Evolutionary conservation across 2,113 vertebrate genomes (phyloP).

Genomic region (Psettodes erumei): DNA sequence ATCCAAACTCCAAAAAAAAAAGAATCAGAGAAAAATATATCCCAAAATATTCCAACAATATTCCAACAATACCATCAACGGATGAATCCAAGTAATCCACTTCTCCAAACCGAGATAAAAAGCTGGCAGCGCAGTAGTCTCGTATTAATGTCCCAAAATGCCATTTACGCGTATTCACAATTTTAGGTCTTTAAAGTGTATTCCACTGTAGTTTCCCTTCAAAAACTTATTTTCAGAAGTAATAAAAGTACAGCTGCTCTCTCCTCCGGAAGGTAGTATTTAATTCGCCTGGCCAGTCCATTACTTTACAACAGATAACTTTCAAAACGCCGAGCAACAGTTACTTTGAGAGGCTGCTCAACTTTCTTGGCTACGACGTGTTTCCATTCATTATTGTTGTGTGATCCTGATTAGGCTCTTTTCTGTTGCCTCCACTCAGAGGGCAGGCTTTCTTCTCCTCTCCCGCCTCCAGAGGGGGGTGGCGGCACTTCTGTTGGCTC

Average conservation of each 20-base stretch:
- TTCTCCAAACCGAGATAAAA: constrained; percentile 24
- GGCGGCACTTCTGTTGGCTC: constrained; percentile 30
- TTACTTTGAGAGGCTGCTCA: constrained; percentile 61
- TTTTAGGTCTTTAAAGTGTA: constrained; percentile 46
- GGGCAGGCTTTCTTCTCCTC: constrained; percentile 49
- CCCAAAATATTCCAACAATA: background rate
- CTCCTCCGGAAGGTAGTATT: constrained; percentile 56
- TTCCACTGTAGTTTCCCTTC: constrained; percentile 43
- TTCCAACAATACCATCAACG: constrained; percentile 40
- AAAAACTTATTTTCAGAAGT: constrained; percentile 57
- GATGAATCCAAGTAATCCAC: constrained; percentile 53
- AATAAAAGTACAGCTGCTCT: constrained; percentile 49
- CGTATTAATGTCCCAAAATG: constrained; percentile 48
- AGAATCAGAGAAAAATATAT: background rate
- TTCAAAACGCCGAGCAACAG: constrained; percentile 50
- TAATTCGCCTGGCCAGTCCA: constrained; percentile 74
- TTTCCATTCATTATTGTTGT: constrained; percentile 85
- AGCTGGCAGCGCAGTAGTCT: constrained; percentile 52
- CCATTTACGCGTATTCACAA: constrained; percentile 55
- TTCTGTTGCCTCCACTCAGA: constrained; percentile 65
- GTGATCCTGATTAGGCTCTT: constrained; percentile 72
- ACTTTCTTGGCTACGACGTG: constrained; percentile 76
- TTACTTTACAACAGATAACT: constrained; percentile 59
- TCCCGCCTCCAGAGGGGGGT: constrained; percentile 52
- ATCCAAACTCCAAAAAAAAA: constrained; percentile 24